Evolutionary conservation across 53 echinoderm and acorn worm species (phyloP).

Genomic region (Apostichopus leukothele): DNA sequence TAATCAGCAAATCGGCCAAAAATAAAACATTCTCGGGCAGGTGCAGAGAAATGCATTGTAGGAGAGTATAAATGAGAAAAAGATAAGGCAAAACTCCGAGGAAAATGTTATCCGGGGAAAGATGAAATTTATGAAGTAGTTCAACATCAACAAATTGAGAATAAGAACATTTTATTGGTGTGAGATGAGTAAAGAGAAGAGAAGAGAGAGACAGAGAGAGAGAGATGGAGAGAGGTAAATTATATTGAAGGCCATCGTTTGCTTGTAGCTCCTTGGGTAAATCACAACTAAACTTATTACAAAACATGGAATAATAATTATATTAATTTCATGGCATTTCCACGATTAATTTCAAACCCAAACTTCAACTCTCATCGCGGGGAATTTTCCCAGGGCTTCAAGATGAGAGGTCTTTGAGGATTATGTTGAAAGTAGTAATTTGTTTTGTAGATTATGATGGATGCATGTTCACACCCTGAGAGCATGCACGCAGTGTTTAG

Average conservation of each 20-base stretch:
- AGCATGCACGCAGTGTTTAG: too few relatives aligned
- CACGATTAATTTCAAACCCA: not conserved
- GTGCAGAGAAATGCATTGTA: conserved; percentile 34
- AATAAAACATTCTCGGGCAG: conserved; percentile 53
- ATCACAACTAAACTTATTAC: not conserved
- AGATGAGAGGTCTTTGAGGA: too few relatives aligned
- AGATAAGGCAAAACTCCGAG: conserved; percentile 5
- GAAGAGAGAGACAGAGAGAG: not conserved
- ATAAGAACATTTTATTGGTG: conserved; percentile 8
- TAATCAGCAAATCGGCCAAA: conserved; percentile 57
- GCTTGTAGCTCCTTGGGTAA: not conserved
- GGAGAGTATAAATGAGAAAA: not conserved
- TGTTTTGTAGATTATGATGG: too few relatives aligned
- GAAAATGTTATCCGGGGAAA: not conserved
- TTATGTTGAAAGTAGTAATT: too few relatives aligned
- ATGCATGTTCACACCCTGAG: too few relatives aligned
- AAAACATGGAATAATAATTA: conserved; percentile 1
- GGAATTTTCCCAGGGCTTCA: too few relatives aligned
- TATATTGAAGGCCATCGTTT: not conserved
- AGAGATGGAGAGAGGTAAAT: not conserved
- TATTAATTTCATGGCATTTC: not conserved
- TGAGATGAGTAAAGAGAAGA: not conserved
- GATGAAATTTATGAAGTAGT: conserved; percentile 30
- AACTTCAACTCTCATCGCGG: not conserved
- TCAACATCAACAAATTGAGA: conserved; percentile 29